Conservation (phyloP, 2,113 vertebrate species). For the Phoxinus phoxinus region DNA sequence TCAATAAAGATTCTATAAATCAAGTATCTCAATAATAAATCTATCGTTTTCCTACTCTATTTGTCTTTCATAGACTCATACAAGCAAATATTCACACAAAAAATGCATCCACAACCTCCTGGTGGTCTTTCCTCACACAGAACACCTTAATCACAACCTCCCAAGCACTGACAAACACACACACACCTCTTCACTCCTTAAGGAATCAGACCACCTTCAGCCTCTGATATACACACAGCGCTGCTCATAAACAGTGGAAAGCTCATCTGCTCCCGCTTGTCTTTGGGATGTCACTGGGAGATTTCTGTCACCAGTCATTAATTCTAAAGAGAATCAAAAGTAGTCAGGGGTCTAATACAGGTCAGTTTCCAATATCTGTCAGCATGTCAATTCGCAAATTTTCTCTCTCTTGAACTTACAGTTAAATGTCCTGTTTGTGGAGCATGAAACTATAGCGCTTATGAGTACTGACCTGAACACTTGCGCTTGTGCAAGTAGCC, state of each 20-base stretch:
- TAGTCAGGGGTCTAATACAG: conserved; percentile 15
- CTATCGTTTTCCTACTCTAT: background rate
- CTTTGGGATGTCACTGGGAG: conserved; percentile 14
- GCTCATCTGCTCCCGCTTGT: conserved; percentile 11
- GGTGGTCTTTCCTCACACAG: conserved; percentile 49
- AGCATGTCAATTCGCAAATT: conserved; percentile 15
- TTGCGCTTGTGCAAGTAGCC: conserved; percentile 53
- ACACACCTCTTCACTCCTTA: conserved; percentile 35
- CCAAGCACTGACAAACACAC: conserved; percentile 34
- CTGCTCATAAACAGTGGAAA: conserved; percentile 57
- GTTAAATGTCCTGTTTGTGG: conserved; percentile 48
- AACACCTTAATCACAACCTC: conserved; percentile 45
- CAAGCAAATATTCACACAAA: background rate
- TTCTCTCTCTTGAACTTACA: conserved; percentile 19
- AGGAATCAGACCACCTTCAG: conserved; percentile 59
- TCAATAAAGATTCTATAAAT: background rate
- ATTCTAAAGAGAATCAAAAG: conserved; percentile 44
- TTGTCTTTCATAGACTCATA: background rate
- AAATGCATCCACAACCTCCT: conserved; percentile 1
- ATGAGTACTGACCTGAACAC: conserved; percentile 35
- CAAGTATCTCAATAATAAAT: background rate
- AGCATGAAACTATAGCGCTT: conserved; percentile 39
- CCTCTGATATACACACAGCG: conserved; percentile 56
- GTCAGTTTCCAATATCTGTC: conserved; percentile 37
- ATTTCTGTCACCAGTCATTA: conserved; percentile 50